Conservation (phyloP, 2,797 vertebrate genomes). For the Arremon aurantiirostris region DNA sequence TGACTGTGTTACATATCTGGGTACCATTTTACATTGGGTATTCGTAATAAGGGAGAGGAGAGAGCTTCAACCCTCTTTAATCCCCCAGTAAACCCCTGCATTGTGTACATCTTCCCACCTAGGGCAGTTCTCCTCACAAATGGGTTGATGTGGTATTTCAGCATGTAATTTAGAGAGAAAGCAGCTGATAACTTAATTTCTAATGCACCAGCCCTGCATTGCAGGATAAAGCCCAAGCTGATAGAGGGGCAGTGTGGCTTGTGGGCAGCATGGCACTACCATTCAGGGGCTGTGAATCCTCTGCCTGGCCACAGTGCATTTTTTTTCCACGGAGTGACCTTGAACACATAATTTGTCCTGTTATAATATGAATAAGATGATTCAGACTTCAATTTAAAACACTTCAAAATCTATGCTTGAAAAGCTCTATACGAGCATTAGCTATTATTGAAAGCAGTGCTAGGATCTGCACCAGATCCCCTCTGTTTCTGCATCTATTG, state of each 20-base stretch:
- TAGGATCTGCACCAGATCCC: neutral
- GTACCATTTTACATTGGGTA: neutral
- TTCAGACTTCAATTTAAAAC: slow-evolving; percentile 12
- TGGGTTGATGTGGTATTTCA: neutral
- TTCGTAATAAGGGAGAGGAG: neutral
- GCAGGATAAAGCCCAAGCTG: neutral
- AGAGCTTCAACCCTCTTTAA: neutral
- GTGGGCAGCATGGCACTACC: neutral
- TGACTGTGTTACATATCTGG: neutral
- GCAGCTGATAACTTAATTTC: neutral
- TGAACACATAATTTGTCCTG: neutral
- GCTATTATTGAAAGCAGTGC: neutral
- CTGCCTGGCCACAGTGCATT: neutral
- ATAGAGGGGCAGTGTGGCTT: rapidly evolving
- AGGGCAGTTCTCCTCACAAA: neutral
- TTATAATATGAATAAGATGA: neutral
- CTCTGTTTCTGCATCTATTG: neutral
- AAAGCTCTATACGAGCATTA: neutral
- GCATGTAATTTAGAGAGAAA: neutral
- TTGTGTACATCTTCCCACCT: neutral
- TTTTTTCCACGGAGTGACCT: neutral
- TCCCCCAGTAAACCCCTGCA: neutral
- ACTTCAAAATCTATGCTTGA: neutral
- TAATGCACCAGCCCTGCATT: neutral
- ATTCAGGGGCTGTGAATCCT: neutral